Evolutionary conservation across 1,140 invertebrate species (phyloP), one percentile per base, ranked within the genome.

Genomic region (Ctenoplectra terminalis): DNA sequence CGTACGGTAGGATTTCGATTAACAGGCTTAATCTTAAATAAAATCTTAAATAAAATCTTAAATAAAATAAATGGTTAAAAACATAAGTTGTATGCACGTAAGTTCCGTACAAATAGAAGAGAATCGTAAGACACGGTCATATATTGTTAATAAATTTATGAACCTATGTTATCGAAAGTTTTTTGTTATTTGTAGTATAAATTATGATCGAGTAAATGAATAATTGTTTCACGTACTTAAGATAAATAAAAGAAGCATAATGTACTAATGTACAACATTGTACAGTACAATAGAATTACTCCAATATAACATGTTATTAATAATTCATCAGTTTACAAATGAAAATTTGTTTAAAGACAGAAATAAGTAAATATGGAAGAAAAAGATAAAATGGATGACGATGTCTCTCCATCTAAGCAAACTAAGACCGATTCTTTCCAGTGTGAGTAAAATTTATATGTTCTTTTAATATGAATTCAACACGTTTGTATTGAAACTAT

Each of bases 391-490:
- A 48, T 54, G 8, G 58, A 64, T 17, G 48, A 83, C 50, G 37
- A 88, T 63, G 78, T 63, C n/a, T 82, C 85, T 56, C n/a, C 74
- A 29, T 48, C 87, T 26, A 91, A 91, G 80, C 87, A 84, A 71
- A 3, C 60, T n/a, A 90, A 71, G 74, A 37, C 26, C 54, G 80
- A 77, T 40, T 60, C 82, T 54, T 88, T 88, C 0, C 54, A 82
- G 31, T 34, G 87, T 88, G n/a, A 71, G 63, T 86, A 46, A 34
- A 5, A 9, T 40, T 17, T 43, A 60, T 52, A 29, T 20, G 11
- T 40, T 26, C 43, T 58, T 13, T 50, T 37, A n/a, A 29, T 60
- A 15, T 4, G 20, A 37, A 29, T 61, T 67, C 43, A 50, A 58
- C 63, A 2, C 23, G 73, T 64, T 52, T 64, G 6, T 43, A 26